phyloP scores from a whole-genome alignment of 2,888 invertebrate species.

The Apamea anceps region DNA sequence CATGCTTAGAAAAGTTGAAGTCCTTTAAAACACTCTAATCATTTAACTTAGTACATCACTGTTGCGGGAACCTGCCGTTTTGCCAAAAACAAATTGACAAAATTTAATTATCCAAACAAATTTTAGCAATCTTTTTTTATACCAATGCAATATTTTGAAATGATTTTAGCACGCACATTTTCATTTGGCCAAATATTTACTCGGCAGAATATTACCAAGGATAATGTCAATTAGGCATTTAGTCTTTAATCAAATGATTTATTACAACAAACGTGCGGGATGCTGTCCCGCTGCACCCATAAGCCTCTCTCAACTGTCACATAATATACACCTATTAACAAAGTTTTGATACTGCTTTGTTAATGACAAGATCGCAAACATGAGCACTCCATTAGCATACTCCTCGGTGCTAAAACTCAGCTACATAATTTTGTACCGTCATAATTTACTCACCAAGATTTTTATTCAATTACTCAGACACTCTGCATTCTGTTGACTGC shows the following conservation, averaged over 20 bases:
- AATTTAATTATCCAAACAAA: too few species aligned
- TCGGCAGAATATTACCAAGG: too few species aligned
- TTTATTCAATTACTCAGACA: constrained; percentile 70
- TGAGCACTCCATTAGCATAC: constrained; percentile 22
- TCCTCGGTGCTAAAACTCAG: constrained; percentile 22
- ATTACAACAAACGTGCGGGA: too few species aligned
- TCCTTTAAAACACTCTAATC: background rate
- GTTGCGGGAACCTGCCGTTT: too few species aligned
- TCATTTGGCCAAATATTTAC: too few species aligned
- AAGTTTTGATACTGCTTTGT: constrained; percentile 1
- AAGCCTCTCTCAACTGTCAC: background rate
- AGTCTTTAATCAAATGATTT: too few species aligned
- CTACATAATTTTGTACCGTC: constrained; percentile 37
- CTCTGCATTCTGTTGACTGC: constrained; percentile 69
- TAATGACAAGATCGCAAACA: constrained; percentile 15
- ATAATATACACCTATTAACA: background rate
- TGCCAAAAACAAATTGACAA: too few species aligned
- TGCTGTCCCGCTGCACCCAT: background rate
- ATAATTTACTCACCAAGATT: constrained; percentile 67
- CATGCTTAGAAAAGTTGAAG: background rate
- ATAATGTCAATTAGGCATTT: too few species aligned
- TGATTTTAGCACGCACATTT: too few species aligned
- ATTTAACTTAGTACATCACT: background rate
- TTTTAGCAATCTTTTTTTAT: too few species aligned
- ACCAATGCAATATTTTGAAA: too few species aligned